phyloP scores from a whole-genome alignment of 2,888 invertebrate genomes.

The Tenthredo distinguenda region DNA sequence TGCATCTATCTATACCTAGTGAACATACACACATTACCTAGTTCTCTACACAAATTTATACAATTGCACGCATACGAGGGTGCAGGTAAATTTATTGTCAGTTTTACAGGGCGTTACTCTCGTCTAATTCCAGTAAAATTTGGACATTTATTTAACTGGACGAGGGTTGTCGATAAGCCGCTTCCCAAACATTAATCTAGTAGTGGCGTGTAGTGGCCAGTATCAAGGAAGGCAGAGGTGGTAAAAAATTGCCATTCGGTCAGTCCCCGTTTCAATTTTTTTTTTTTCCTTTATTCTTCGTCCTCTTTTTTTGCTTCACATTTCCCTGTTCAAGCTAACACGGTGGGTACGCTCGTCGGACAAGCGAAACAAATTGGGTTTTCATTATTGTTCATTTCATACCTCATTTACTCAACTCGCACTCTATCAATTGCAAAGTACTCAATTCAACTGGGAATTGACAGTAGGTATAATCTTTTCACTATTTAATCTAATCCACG shows the following conservation, averaged over 20 bases:
- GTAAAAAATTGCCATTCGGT: constrained; percentile 6
- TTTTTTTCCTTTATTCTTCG: neutral
- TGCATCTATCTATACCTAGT: neutral
- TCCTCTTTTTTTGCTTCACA: neutral
- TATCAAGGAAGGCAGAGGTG: constrained; percentile 6
- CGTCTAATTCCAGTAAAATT: constrained; percentile 56
- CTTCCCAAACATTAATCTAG: constrained; percentile 60
- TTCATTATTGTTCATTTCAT: constrained; percentile 11
- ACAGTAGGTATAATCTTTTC: neutral
- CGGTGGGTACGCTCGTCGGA: neutral
- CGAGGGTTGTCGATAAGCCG: constrained; percentile 63
- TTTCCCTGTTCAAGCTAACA: neutral
- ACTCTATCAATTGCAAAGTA: neutral
- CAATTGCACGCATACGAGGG: constrained; percentile 7
- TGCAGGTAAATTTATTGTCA: constrained; percentile 60
- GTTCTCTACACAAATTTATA: neutral
- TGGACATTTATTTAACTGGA: constrained; percentile 58
- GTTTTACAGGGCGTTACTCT: constrained; percentile 55
- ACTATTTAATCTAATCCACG: neutral
- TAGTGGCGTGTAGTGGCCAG: constrained; percentile 18
- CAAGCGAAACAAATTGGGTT: constrained; percentile 21
- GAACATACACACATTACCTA: too few species aligned
- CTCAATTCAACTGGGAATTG: too few species aligned
- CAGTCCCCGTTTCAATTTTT: neutral
- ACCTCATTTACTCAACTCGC: neutral